These are phyloP conservation scores for Phaonia tiefii DNA, from an alignment of 2,888 invertebrate genomes.

Conservation along the genomic window DNA sequence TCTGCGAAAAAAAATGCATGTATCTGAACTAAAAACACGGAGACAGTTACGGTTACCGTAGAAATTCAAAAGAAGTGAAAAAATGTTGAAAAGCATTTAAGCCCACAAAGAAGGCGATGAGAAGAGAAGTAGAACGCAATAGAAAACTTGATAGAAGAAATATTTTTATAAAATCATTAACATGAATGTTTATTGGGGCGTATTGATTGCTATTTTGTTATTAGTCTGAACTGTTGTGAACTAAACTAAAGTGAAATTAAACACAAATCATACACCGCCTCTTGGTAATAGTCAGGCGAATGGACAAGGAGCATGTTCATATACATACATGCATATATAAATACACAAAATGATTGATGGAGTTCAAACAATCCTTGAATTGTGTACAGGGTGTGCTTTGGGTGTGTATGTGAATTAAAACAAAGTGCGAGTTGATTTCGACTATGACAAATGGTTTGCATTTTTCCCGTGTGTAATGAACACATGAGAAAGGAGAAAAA, in stretches of 20 bases:
- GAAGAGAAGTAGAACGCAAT: neutral
- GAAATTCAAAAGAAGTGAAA: constrained; percentile 2
- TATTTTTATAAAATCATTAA: constrained; percentile 23
- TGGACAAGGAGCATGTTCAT: too few relatives aligned
- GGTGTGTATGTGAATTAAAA: neutral
- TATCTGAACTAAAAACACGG: neutral
- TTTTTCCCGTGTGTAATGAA: too few relatives aligned
- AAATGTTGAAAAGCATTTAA: constrained; percentile 1
- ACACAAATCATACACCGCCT: constrained; percentile 28
- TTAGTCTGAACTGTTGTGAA: neutral
- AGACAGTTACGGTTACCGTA: constrained; percentile 3
- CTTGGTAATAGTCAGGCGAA: too few relatives aligned
- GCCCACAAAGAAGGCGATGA: neutral
- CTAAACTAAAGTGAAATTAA: neutral
- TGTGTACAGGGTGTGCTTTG: neutral
- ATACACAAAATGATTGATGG: constrained; percentile 19
- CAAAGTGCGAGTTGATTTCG: constrained; percentile 3
- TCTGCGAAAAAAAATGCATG: too few relatives aligned
- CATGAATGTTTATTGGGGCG: constrained; percentile 17
- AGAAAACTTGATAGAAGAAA: neutral
- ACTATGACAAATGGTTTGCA: constrained; percentile 13
- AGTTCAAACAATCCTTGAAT: neutral
- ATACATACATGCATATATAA: too few relatives aligned
- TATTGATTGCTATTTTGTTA: constrained; percentile 4
- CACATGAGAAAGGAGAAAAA: too few relatives aligned